A percentile compares a stretch with the other conserved stretches of the same genome.
Conservation (phyloP, 2,113 vertebrate genomes). For the Forbesichthys agassizii region DNA sequence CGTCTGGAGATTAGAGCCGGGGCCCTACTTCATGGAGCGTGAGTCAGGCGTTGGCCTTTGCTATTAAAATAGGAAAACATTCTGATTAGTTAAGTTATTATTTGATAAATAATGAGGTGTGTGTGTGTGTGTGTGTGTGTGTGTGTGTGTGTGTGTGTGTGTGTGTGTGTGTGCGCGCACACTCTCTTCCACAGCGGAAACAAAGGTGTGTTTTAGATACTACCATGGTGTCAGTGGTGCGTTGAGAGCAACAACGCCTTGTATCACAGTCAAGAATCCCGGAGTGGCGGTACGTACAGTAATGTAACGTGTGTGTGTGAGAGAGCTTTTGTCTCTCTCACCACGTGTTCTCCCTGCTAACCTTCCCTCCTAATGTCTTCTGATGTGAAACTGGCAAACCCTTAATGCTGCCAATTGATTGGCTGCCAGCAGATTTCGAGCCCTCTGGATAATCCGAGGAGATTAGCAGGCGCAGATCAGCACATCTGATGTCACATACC, state of each 20-base stretch:
- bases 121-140: conserved; percentile 11
- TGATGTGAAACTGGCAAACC: conserved; percentile 15
- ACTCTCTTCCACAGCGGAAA: conserved; percentile 84
- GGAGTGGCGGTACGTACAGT: conserved; percentile 83
- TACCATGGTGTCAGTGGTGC: conserved; percentile 96
- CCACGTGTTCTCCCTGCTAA: background rate
- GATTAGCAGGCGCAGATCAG: conserved; percentile 23
- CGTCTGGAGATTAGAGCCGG: conserved; percentile 92
- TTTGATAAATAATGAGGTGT: background rate
- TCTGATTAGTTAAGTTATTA: no score
- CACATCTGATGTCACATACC: background rate
- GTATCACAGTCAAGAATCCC: conserved; percentile 96
- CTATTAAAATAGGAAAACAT: background rate
- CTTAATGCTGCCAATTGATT: conserved; percentile 29
- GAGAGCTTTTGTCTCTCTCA: background rate
- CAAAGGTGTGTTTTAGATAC: conserved; percentile 98
- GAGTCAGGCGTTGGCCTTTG: conserved; percentile 66
- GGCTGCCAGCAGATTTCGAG: background rate
- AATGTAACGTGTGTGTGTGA: background rate
- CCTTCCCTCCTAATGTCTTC: background rate
- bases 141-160: conserved; percentile 2
- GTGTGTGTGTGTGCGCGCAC: conserved; percentile 31
- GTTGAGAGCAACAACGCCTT: conserved; percentile 91
- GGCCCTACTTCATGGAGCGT: conserved; percentile 97
- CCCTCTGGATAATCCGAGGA: conserved; percentile 4